These are phyloP conservation scores for Callimorpha dominula DNA, from an alignment of 2,888 invertebrate genomes.

Conservation along the genomic window DNA sequence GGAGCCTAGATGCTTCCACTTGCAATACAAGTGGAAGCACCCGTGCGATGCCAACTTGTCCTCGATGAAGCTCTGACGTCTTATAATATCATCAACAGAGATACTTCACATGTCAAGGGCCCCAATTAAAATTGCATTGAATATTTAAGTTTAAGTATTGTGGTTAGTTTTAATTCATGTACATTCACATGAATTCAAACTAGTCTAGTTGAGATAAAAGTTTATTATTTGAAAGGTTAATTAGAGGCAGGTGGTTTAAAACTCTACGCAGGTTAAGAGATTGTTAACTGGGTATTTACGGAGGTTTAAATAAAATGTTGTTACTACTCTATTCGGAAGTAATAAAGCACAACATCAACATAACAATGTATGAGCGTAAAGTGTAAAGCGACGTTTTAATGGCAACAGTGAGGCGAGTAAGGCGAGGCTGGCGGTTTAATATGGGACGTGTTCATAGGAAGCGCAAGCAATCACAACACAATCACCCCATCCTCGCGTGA, in stretches of 20 bases:
- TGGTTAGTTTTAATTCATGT: too few relatives aligned
- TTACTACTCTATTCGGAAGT: conserved; percentile 48
- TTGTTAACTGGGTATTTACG: conserved; percentile 24
- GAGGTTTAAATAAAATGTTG: conserved; percentile 39
- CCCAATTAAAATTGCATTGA: too few relatives aligned
- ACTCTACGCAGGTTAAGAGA: background rate
- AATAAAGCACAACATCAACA: conserved; percentile 57
- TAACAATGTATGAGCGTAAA: conserved; percentile 45
- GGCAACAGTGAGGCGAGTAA: conserved; percentile 41
- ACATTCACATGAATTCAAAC: too few relatives aligned
- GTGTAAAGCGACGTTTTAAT: conserved; percentile 52
- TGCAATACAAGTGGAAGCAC: background rate
- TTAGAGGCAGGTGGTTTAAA: too few relatives aligned
- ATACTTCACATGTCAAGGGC: too few relatives aligned
- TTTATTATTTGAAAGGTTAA: too few relatives aligned
- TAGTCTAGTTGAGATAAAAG: too few relatives aligned
- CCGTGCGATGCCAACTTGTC: background rate
- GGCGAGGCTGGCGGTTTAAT: conserved; percentile 64
- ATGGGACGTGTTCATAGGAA: conserved; percentile 83
- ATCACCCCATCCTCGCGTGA: conserved; percentile 86
- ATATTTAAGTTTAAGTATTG: too few relatives aligned
- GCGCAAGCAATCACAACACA: conserved; percentile 85
- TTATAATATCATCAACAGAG: background rate
- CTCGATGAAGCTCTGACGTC: background rate
- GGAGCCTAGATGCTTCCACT: background rate